Evolutionary conservation across 2,888 invertebrate genomes (phyloP), one percentile per base, ranked within the genome.

Genomic region (Exocentrus adspersus): DNA sequence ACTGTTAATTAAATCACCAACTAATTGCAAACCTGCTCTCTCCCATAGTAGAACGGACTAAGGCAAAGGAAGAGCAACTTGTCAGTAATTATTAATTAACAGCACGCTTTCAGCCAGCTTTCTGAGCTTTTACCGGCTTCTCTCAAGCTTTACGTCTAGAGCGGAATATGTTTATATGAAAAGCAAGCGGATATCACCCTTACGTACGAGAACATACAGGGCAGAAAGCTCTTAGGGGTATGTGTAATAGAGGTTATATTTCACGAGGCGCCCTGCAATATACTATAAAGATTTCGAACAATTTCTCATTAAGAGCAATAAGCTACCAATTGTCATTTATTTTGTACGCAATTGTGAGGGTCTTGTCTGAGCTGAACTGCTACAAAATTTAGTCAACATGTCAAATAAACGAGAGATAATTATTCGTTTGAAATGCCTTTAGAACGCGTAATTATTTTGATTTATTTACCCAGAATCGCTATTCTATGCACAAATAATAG

Each of bases 81-180:
- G 83, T 82, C 83, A 82, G 83, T 84, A 84, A 84, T 84, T 84
- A 84, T 84, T 84, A 84, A 84, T 84, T 84, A 84, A 84, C 84
- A 83, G 82, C 81, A 79, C 80, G 81, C 84, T 83, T 82, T 82
- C 82, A 83, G 81, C 79, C 81, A 79, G 83, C 83, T 83, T 82
- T 81, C 83, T 82, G 80, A 82, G 83, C 84, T 83, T 84, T 83
- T 83, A 83, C 83, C 83, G 82, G 82, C 80, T 81, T 81, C 80
- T 77, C 79, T 71, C 76, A 75, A 79, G 81, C 80, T 81, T 79
- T 78, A 77, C 80, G 76, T 80, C 79, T 79, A 72, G 73, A 74
- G 75, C 74, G 75, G 79, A 81, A 81, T 82, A 81, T 82, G 81
- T 82, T 81, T 80, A 80, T 80, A 78, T 79, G 78, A 76, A 72